Evolutionary conservation across 2,113 vertebrate genomes (phyloP), one percentile per base, ranked within the genome.

Genomic region (Trinectes maculatus): DNA sequence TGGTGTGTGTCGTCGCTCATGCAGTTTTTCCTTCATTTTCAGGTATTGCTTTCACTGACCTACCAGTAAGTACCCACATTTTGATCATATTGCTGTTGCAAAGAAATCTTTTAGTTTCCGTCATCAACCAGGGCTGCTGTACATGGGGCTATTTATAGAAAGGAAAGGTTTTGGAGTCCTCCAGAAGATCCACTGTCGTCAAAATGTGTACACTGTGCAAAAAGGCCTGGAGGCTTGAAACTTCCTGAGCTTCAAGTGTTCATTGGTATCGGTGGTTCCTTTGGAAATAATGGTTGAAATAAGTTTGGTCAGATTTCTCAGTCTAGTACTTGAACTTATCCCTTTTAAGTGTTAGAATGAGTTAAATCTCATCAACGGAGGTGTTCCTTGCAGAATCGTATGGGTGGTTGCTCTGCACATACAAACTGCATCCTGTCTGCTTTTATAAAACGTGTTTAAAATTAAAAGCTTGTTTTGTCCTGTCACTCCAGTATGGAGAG

Each of bases 41-140:
- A 99, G 97, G 97, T 93, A 95, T 98, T 82, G 97, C 97, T 83
- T 99, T 99, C 91, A 99, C 97, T 92, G 97, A 99, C 87, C 93
- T 99, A 69, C 97, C 97, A 88, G 97, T 98, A 92, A 98, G 97
- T 97, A 70, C 47, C n/a, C 13, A 4, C 51, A 24, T 53, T 58
- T 34, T 51, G 21, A 55, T 56, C 47, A n/a, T 11, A 16, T 31
- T 51, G 15, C 5, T 42, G n/a, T 46, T 59, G 5, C 42, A 5
- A 46, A 29, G 12, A 8, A 3, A 24, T 26, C 1, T 7, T 18
- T 29, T 44, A 26, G 12, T 62, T 58, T 74, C 53, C 49, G 42
- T 71, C 8, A 69, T 68, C 44, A 63, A 64, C 71, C 56, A 43
- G 12, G 11, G 2, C 44, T 33, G 21, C 33, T 12, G 29, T 24